Base-by-base conservation (phyloP, 1,140 invertebrate genomes). In the Whitmania pigra region DNA sequence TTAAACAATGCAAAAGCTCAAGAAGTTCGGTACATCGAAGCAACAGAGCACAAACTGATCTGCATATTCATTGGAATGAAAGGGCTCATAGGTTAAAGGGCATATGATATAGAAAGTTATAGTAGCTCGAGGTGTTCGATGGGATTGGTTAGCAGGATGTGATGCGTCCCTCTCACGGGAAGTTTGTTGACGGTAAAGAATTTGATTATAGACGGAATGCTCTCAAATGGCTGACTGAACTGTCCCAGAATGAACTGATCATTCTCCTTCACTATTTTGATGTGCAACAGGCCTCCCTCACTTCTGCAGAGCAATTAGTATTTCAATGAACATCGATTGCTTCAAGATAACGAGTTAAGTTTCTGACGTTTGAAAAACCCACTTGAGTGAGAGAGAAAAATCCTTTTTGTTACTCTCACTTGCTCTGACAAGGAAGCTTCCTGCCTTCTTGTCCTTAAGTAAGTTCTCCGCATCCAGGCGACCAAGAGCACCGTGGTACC, bases 41-140 rank as follows among this genome's bases (percentile, higher is more conserved):
- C 43, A 49, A 49, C 31, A 49, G 43, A 49, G 43, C 43, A 49
- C 2, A 17, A 49, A 49, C 43, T 17, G 43, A 49, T 49, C 43
- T 49, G 43, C 43, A 49, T 49, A 49, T 49, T 49, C 43, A 49
- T 15, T 49, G 43, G 43, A 49, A 49, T 49, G 43, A 17, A 49
- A 49, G 43, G 43, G 43, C 43, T 49, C 43, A 49, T 49, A 49
- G 43, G 43, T 49, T 49, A 49, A 49, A 49, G 43, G 15, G 43
- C 43, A 49, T 49, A 49, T 7, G 43, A 15, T 0, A 49, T 49
- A 49, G 43, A 49, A 57, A 36, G 66, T 76, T 57, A 80, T 31
- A 93, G 88, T 78, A 92, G 85, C 79, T 92, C n/a, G n/a, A n/a
- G 90, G 43, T 70, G 31, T 20, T 36, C 40, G 22, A 70, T 17